Evolutionary conservation across 1,140 invertebrate species (phyloP).

Genomic region (Himalopsyche phryganea): DNA sequence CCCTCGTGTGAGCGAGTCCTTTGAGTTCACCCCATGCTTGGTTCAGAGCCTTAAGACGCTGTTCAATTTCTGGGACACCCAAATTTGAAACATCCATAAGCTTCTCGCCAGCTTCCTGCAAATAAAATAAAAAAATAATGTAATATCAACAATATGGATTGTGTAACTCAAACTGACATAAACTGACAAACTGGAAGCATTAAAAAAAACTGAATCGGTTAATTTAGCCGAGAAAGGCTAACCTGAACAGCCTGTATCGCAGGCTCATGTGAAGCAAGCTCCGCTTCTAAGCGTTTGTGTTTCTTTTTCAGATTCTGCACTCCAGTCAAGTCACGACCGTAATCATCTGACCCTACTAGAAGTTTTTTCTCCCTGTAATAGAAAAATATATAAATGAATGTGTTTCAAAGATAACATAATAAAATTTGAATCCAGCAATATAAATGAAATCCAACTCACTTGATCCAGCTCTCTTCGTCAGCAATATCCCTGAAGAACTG

Average conservation of each 20-base stretch:
- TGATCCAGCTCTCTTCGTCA: slow-evolving; percentile 99
- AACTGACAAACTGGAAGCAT: no score
- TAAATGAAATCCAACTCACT: slow-evolving; percentile 54
- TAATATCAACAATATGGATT: background rate
- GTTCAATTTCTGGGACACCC: slow-evolving; percentile 93
- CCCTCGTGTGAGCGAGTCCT: slow-evolving; percentile 80
- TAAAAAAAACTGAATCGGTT: no score
- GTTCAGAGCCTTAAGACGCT: slow-evolving; percentile 77
- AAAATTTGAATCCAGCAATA: no score
- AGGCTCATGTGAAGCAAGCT: slow-evolving; percentile 93
- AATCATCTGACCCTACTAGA: slow-evolving; percentile 95
- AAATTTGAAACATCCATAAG: slow-evolving; percentile 96
- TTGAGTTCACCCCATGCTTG: slow-evolving; percentile 90
- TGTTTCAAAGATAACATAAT: no score
- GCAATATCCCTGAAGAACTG: slow-evolving; percentile 99
- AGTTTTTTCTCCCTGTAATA: slow-evolving; percentile 88
- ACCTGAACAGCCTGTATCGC: slow-evolving; percentile 92
- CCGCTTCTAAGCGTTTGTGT: slow-evolving; percentile 94
- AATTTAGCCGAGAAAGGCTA: no score
- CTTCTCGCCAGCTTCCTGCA: slow-evolving; percentile 84
- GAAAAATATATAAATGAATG: no score
- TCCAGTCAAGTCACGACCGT: slow-evolving; percentile 95
- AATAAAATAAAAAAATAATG: background rate
- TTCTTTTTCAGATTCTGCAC: slow-evolving; percentile 99
- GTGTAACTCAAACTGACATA: no score